These are phyloP conservation scores for Archocentrus centrarchus DNA, from an alignment of 2,113 vertebrate species.

Conservation along the genomic window DNA sequence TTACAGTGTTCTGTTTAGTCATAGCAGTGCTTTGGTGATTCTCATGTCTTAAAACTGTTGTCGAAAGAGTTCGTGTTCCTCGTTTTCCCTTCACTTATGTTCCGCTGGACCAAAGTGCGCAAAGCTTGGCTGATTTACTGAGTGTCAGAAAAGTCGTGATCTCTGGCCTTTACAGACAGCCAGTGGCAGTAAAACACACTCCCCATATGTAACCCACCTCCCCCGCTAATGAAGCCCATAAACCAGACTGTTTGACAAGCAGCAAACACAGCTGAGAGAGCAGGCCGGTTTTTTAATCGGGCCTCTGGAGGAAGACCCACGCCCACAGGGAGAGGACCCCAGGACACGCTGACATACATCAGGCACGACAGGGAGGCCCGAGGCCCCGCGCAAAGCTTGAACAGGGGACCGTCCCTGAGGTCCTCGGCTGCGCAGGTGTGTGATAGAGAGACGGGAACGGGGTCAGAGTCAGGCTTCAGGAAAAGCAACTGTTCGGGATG, in stretches of 20 bases:
- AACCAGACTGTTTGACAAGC: conserved; percentile 79
- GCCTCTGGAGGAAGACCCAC: conserved; percentile 72
- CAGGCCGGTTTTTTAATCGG: conserved; percentile 72
- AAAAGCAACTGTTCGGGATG: conserved; percentile 33
- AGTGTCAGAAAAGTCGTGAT: conserved; percentile 75
- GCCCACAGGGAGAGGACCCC: conserved; percentile 58
- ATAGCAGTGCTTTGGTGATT: not conserved
- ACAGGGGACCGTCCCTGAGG: conserved; percentile 42
- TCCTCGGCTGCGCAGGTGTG: conserved; percentile 75
- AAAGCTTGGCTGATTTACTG: conserved; percentile 70
- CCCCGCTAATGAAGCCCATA: conserved; percentile 81
- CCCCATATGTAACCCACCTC: conserved; percentile 76
- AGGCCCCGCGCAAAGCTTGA: conserved; percentile 45
- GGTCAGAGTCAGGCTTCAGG: conserved; percentile 55
- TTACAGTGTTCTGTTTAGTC: not conserved
- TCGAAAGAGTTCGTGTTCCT: not conserved
- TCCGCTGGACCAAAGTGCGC: conserved; percentile 37
- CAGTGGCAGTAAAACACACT: conserved; percentile 84
- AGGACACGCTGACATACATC: conserved; percentile 72
- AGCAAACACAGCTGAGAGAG: conserved; percentile 78
- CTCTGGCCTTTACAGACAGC: conserved; percentile 80
- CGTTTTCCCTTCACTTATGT: not conserved
- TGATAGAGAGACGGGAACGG: conserved; percentile 51
- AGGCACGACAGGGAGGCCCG: conserved; percentile 69
- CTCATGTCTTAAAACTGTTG: not conserved